These are phyloP conservation scores for Bucco capensis DNA, from an alignment of 2,113 vertebrate species.

Conservation along the genomic window DNA sequence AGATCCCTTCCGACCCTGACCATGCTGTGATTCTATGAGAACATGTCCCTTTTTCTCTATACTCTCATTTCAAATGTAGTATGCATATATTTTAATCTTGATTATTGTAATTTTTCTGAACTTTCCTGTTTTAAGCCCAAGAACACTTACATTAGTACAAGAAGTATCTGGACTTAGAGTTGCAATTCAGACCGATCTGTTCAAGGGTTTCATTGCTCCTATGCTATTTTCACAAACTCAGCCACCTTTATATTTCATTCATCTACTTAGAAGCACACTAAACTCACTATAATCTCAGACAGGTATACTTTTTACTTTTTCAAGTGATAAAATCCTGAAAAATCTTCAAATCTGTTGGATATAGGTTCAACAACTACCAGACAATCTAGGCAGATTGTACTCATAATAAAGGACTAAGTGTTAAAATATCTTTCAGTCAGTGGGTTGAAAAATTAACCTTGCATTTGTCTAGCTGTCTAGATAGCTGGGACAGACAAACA, in stretches of 20 bases:
- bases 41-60: background rate
- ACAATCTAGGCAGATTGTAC: background rate
- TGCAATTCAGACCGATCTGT: background rate
- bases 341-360: background rate
- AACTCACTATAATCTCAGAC: background rate
- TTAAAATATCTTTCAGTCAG: background rate
- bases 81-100: background rate
- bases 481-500: background rate
- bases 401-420: background rate
- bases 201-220: background rate
- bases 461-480: conserved; percentile 19
- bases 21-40: background rate
- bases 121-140: background rate
- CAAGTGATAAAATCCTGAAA: background rate
- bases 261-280: background rate
- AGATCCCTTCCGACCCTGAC: background rate
- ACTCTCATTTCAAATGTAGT: background rate
- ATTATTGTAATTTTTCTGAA: background rate
- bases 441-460: conserved; percentile 18
- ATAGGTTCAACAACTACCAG: background rate
- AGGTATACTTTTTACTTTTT: background rate
- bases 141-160: background rate
- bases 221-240: background rate
- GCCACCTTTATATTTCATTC: background rate
- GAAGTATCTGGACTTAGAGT: background rate